Evolutionary conservation across 1,140 invertebrate species (phyloP).

Genomic region (Capitella teleta): DNA sequence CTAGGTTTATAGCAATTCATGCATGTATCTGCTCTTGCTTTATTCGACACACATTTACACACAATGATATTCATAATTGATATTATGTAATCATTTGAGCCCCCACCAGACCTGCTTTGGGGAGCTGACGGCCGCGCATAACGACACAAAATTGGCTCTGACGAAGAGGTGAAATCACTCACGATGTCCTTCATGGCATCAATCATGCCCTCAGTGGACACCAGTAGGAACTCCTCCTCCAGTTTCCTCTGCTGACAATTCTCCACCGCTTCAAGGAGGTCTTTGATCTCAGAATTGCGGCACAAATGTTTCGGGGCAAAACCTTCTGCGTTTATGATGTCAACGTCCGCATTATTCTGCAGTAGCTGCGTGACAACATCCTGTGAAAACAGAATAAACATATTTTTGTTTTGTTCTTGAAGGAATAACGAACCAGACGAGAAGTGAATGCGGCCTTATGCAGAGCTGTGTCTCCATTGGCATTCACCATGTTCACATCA

Average conservation of each 20-base stretch:
- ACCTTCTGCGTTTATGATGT: conserved; percentile 52
- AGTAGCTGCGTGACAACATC: conserved; percentile 42
- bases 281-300: conserved; percentile 46
- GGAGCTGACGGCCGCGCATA: too few relatives aligned
- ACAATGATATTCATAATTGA: too few relatives aligned
- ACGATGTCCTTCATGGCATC: conserved; percentile 50
- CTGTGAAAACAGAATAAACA: conserved; percentile 21
- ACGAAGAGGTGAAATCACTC: conserved; percentile 20
- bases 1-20: too few relatives aligned
- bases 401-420: neutral
- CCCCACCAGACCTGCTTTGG: too few relatives aligned
- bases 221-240: conserved; percentile 49
- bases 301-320: conserved; percentile 49
- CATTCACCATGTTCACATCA: conserved; percentile 43
- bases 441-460: conserved; percentile 46
- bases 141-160: too few relatives aligned
- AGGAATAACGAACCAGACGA: conserved; percentile 20
- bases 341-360: conserved; percentile 41
- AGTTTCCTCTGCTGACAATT: conserved; percentile 43
- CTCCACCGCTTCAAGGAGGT: conserved; percentile 52
- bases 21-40: too few relatives aligned
- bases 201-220: conserved; percentile 50
- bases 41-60: too few relatives aligned
- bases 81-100: too few relatives aligned
- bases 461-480: conserved; percentile 44